Conservation (phyloP, 2,888 invertebrate genomes). For the Phengaris arion region DNA sequence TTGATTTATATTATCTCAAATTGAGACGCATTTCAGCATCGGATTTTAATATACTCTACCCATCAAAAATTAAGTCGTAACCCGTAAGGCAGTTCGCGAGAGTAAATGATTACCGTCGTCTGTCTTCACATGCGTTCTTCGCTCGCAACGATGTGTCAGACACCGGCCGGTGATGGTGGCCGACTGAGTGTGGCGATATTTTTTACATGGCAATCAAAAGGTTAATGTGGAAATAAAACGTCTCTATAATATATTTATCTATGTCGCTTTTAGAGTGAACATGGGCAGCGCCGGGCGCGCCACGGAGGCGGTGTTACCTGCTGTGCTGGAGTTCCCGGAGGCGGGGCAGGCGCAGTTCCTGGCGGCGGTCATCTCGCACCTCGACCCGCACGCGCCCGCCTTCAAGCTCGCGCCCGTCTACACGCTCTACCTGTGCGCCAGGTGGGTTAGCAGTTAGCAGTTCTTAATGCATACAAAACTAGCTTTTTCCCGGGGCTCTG, state of each 20-base stretch:
- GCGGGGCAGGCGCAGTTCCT: constrained; percentile 96
- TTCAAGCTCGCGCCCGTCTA: constrained; percentile 99
- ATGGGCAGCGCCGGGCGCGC: constrained; percentile 70
- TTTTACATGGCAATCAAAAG: not conserved
- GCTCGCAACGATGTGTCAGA: no score
- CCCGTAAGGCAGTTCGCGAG: no score
- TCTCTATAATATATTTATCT: not conserved
- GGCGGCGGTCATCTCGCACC: constrained; percentile 90
- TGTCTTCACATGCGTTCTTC: no score
- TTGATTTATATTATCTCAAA: no score
- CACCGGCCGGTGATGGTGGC: no score
- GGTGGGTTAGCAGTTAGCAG: constrained; percentile 58
- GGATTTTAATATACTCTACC: no score
- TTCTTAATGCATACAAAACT: no score
- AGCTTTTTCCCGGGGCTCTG: no score
- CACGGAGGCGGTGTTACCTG: constrained; percentile 94
- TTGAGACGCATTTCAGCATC: no score
- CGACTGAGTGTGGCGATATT: no score
- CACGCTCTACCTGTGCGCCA: constrained; percentile 95
- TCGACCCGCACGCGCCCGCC: constrained; percentile 92
- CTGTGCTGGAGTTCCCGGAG: constrained; percentile 96
- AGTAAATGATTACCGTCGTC: no score
- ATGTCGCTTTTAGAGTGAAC: constrained; percentile 48
- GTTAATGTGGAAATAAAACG: not conserved
- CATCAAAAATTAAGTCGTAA: no score